Conservation (phyloP, 2,113 vertebrate species). For the Chionodraco myersi region DNA sequence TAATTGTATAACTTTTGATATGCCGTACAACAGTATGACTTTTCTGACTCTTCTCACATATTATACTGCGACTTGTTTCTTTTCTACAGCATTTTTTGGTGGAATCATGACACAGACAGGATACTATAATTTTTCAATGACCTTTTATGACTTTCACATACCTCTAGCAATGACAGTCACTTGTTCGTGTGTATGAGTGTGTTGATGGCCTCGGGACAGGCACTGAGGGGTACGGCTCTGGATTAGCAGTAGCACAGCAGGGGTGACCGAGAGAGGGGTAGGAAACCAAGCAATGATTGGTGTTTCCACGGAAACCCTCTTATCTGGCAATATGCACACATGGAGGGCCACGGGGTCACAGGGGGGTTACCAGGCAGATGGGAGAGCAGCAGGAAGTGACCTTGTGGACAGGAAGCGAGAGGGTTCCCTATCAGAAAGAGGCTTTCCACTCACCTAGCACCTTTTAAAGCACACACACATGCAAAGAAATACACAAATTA, state of each 20-base stretch:
- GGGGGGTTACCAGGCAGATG: conserved; percentile 88
- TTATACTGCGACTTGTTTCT: too few relatives aligned
- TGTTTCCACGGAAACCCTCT: conserved; percentile 75
- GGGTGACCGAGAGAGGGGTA: conserved; percentile 44
- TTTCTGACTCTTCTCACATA: too few relatives aligned
- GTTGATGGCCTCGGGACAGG: conserved; percentile 34
- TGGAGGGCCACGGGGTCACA: conserved; percentile 73
- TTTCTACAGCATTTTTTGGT: too few relatives aligned
- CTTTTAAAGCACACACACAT: conserved; percentile 28
- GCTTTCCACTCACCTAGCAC: conserved; percentile 32
- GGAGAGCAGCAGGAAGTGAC: conserved; percentile 83
- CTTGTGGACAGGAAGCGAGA: conserved; percentile 77
- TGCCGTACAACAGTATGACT: too few relatives aligned
- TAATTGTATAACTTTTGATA: too few relatives aligned
- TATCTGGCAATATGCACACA: conserved; percentile 76
- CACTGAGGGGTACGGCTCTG: conserved; percentile 57
- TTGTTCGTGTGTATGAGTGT: conserved; percentile 13
- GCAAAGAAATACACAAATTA: conserved; percentile 46
- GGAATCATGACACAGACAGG: too few relatives aligned
- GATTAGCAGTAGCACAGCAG: conserved; percentile 67
- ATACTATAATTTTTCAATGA: too few relatives aligned
- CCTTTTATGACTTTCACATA: neutral
- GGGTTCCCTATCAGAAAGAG: conserved; percentile 63
- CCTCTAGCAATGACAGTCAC: conserved; percentile 16
- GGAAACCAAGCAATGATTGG: conserved; percentile 47